Evolutionary conservation across 2,113 vertebrate genomes (phyloP), one percentile per base, ranked within the genome.

Genomic region (Zosterops japonicus): DNA sequence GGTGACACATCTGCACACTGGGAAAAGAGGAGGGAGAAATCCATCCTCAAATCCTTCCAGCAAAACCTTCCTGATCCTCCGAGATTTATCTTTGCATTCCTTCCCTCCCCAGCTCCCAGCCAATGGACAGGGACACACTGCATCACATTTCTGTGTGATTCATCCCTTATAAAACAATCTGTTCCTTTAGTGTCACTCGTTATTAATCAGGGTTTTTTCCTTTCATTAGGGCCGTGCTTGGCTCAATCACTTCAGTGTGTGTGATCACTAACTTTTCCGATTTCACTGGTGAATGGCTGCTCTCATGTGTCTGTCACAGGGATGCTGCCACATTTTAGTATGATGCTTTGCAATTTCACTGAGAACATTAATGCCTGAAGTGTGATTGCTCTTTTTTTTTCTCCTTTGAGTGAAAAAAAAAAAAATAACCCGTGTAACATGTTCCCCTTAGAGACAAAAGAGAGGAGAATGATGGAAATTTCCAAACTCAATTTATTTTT

Each of bases 121-220:
- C 95, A 92, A n/a, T 83, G 92, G 88, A 76, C 69, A 89, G 69
- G 82, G 90, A 83, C 68, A 36, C 61, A 19, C 61, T 42, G 59
- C 77, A 70, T 93, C 87, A 28, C 94, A 71, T 46, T 56, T 47
- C 65, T 84, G 35, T 88, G 88, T 87, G 94, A 96, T 94, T 94
- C 56, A 89, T 89, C 94, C 83, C 78, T 89, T 70, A 92, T 85
- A 95, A 96, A 96, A 93, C 71, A 89, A 88, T 94, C 90, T 79
- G 63, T 94, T 94, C 92, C 90, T 87, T 89, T 80, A 64, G 75
- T 67, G 60, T 91, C 92, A 70, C 79, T 95, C 84, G 72, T 91
- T 97, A 94, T 96, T 97, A 97, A 97, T 97, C 95, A 97, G 81
- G 14, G 3, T 39, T 95, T 95, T 95, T 95, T 90, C 76, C 46